Evolutionary conservation across 1,140 invertebrate species (phyloP).

Genomic region (Brachionus sp.): DNA sequence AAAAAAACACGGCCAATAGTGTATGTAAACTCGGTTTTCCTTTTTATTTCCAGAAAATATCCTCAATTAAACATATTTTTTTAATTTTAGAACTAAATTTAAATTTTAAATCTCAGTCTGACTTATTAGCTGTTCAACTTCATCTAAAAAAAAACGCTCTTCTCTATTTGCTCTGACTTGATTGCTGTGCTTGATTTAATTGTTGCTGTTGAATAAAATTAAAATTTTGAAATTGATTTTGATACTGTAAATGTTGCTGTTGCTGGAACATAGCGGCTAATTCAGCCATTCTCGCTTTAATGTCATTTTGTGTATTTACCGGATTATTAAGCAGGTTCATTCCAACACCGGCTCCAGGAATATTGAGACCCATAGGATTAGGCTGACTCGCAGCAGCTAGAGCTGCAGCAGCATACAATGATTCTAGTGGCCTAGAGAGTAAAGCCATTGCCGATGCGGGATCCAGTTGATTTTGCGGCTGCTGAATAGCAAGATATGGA

Average conservation of each 20-base stretch:
- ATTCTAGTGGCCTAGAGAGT: neutral
- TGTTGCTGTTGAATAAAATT: conserved; percentile 25
- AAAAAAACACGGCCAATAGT: neutral
- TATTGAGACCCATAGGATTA: neutral
- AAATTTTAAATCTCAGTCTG: conserved; percentile 17
- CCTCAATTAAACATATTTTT: neutral
- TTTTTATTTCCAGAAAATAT: neutral
- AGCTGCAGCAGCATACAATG: conserved; percentile 10
- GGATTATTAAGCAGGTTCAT: neutral
- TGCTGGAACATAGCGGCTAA: conserved; percentile 14
- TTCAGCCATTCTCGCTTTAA: conserved; percentile 32
- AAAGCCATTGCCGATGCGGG: neutral
- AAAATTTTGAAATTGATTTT: conserved; percentile 36
- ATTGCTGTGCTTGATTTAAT: conserved; percentile 7
- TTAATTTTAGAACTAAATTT: neutral
- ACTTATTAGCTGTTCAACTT: neutral
- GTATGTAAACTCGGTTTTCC: neutral
- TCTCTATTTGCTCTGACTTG: neutral
- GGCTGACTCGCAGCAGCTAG: conserved; percentile 9
- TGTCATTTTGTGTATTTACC: neutral
- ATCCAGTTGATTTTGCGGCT: neutral
- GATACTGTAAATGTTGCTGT: conserved; percentile 7
- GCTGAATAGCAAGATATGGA: conserved; percentile 20
- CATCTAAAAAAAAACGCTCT: neutral
- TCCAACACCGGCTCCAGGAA: conserved; percentile 4